Evolutionary conservation across 2,113 vertebrate species (phyloP), one percentile per base, ranked within the genome.

Genomic region (Mystacornis crossleyi): DNA sequence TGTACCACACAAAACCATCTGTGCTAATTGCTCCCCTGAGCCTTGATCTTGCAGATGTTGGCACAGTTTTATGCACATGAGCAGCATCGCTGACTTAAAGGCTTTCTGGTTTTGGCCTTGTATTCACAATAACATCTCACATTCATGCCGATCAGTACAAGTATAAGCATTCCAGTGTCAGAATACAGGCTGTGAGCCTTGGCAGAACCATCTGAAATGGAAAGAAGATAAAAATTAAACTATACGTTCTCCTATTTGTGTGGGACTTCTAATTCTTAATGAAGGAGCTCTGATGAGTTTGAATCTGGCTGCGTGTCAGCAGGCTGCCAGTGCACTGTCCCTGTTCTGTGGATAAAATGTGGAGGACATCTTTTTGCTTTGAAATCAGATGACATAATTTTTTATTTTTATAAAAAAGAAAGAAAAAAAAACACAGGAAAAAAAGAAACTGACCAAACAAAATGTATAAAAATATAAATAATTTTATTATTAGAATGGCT

Each of bases 251-350:
- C 12, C 18, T 78, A 3, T 62, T 87, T 51, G 6, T 28, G 17
- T 31, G 28, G 26, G n/a, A 60, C 40, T 25, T 53, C 8, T 67
- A n/a, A 55, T 62, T 89, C 48, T 71, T 53, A n/a, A 15, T 24
- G 48, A 24, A 78, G 31, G 51, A 81, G 55, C n/a, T 40, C 58
- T 70, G 45, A 58, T 2, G 7, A 47, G 60, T 18, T n/a, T 61
- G 34, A 34, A 42, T 36, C 42, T 42, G 47, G 10, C 10, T 62
- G 28, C 0, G 0, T 10, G 31, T 53, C 50, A 89, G n/a, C 29
- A 74, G 57, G 13, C 40, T 75, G 31, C 25, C 23, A 38, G 10
- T 28, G 33, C 9, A 36, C 15, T 53, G 19, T 47, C 24, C 14
- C 26, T 55, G 16, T 51, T 74, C 67, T n/a, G 45, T 43, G 38